A percentile compares a stretch with the other conserved stretches of the same genome.
These are phyloP conservation scores for Neodiprion virginianus DNA, from an alignment of 1,140 invertebrate genomes.

Conservation along the genomic window DNA sequence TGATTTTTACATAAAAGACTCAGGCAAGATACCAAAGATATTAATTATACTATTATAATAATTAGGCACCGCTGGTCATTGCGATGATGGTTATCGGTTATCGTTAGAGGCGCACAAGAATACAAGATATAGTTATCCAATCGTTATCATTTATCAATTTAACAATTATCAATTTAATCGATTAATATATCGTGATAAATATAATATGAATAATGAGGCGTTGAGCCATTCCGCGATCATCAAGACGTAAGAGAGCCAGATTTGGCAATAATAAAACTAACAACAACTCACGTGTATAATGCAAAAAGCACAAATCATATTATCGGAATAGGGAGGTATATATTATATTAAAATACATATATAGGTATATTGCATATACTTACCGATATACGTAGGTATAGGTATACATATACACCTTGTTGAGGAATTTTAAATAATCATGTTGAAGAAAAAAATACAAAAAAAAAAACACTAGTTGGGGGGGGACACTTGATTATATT, in stretches of 20 bases:
- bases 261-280: background rate
- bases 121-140: background rate
- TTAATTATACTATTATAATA: constrained; percentile 43
- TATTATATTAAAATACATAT: too few relatives aligned
- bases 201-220: constrained; percentile 35
- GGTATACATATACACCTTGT: constrained; percentile 26
- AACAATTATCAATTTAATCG: background rate
- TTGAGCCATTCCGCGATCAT: background rate
- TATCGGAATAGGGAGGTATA: background rate
- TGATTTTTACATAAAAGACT: constrained; percentile 43
- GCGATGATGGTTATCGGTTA: constrained; percentile 50
- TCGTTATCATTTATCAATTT: background rate
- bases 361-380: background rate
- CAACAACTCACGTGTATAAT: too few relatives aligned
- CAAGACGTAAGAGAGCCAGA: background rate
- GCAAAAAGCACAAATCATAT: background rate
- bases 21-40: constrained; percentile 61
- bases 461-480: constrained; percentile 30
- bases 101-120: constrained; percentile 51
- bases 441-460: constrained; percentile 30
- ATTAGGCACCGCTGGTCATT: constrained; percentile 48
- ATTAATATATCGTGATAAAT: constrained; percentile 30
- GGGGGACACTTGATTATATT: constrained; percentile 24
- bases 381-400: constrained; percentile 21
- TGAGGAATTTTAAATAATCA: constrained; percentile 41